A percentile compares a stretch with the other conserved stretches of the same genome.
Conservation (phyloP, 2,113 vertebrate species). For the Erinaceus europaeus region DNA sequence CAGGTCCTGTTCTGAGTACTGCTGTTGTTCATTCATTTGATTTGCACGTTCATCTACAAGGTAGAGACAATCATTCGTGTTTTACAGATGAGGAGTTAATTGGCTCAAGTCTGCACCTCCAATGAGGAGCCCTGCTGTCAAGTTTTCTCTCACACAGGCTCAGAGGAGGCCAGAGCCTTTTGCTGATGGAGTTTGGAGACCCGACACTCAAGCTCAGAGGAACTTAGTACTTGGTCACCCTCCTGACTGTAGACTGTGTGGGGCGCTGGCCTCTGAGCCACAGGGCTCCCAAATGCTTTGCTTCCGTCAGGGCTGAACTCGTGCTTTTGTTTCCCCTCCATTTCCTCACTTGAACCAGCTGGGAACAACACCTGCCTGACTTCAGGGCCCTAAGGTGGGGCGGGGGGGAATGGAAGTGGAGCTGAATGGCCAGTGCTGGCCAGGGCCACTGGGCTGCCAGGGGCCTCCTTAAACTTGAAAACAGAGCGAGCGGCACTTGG, state of each 20-base stretch:
- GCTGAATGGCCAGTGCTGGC: no score
- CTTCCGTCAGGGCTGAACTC: not conserved
- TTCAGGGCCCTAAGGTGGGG: not conserved
- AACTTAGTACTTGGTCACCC: not conserved
- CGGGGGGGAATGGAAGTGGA: not conserved
- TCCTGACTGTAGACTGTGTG: not conserved
- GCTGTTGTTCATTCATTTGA: not conserved
- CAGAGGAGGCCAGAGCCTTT: no score
- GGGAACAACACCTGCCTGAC: not conserved
- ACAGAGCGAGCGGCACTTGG: not conserved
- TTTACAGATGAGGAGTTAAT: not conserved
- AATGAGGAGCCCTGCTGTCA: not conserved
- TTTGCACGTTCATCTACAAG: not conserved
- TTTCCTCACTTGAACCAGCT: not conserved
- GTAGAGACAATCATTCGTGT: not conserved
- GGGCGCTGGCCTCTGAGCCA: not conserved
- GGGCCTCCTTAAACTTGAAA: slow-evolving; percentile 39
- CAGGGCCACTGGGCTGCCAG: not conserved
- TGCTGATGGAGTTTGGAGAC: not conserved
- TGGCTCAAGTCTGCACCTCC: not conserved
- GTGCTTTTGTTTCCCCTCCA: not conserved
- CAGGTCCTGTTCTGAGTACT: not conserved
- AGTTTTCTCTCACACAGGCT: not conserved
- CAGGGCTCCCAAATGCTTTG: not conserved
- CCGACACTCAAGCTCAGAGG: not conserved